A percentile compares a stretch with the other conserved stretches of the same genome.
These are phyloP conservation scores for Halcyon malimbica DNA, from an alignment of 2,113 vertebrate species.

Conservation along the genomic window DNA sequence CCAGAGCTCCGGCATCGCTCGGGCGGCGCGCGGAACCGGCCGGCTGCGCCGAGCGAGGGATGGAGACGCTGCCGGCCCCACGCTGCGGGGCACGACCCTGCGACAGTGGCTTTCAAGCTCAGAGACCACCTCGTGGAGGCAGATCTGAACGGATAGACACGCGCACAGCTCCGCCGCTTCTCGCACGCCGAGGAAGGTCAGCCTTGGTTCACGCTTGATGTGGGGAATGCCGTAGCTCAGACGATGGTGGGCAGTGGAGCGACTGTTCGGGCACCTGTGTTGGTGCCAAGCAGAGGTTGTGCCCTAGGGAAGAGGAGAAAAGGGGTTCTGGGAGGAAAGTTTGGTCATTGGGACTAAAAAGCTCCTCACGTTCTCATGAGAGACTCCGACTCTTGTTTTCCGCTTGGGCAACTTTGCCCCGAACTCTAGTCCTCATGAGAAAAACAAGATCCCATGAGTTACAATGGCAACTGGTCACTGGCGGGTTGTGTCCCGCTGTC, in stretches of 20 bases:
- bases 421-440: not conserved
- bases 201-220: not conserved
- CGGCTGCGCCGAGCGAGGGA: not conserved
- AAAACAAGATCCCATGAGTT: not conserved
- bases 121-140: not conserved
- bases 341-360: not conserved
- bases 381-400: not conserved
- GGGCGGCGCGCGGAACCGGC: not conserved
- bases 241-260: accelerated
- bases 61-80: not conserved
- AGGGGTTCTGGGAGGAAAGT: not conserved
- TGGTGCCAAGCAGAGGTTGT: not conserved
- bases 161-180: accelerated
- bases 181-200: not conserved
- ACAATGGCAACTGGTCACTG: accelerated
- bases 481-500: not conserved
- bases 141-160: accelerated
- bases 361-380: not conserved
- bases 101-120: not conserved
- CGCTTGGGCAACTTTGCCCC: not conserved
- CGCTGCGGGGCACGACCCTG: not conserved
- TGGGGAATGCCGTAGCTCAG: not conserved
- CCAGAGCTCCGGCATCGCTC: not conserved
- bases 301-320: not conserved
- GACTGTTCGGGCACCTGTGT: accelerated